Base-by-base conservation (phyloP, 2,797 vertebrate species). In the Muscicapa comitata region DNA sequence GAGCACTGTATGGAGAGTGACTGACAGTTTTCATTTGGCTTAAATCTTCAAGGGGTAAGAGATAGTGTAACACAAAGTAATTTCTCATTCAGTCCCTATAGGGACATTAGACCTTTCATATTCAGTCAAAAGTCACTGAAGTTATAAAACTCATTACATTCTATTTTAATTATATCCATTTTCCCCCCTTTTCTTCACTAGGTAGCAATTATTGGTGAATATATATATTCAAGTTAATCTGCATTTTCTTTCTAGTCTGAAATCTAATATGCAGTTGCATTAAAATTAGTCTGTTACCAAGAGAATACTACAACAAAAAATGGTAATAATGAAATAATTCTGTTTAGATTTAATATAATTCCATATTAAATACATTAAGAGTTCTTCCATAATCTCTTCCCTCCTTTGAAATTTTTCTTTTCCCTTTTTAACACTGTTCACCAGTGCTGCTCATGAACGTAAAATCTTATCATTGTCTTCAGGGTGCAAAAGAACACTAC, bases 221-320 rank as follows among this genome's bases (percentile, higher is more conserved):
- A 94, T 81, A 92, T 95, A 85, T 70, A 72, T 92, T 93, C 75
- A 79, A 94, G 68, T 90, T 51, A 95, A 95, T 90, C 74, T 87
- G 43, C 86, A 95, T 93, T 96, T 94, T 95, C 81, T 95, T 91
- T 90, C 54, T 93, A 90, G 81, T 35, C 86, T 94, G 95, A 93
- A 94, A 95, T 95, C 55, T 94, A 97, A 96, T 94, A 95, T 78
- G 82, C 85, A 63, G 81, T 63, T 97, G 79, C 77, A 95, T 93
- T 95, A 91, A 93, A 95, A 97, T 96, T 91, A 95, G 55, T 89
- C 93, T 67, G 78, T 79, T 96, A 95, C 95, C 96, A 94, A 86
- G 93, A 96, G 95, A 97, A 96, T 96, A 96, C 93, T 96, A 91
- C 90, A 97, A 93, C 94, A 95, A 96, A 95, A 94, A 62, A 43